Evolutionary conservation across 2,888 invertebrate species (phyloP), one percentile per base, ranked within the genome.

Genomic region (Drosophila parthenogenetica): DNA sequence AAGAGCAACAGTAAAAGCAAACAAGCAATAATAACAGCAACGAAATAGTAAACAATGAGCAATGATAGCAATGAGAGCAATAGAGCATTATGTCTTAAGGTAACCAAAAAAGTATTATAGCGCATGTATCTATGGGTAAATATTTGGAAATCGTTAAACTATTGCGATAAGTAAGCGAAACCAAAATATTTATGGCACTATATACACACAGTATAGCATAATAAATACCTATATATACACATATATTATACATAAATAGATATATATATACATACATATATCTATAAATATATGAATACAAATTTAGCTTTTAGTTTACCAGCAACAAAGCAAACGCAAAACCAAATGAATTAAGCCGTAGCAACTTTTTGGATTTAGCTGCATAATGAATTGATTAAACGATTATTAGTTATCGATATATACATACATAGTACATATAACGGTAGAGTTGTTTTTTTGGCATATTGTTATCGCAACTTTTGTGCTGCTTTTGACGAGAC

Each of bases 401-500:
- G 66, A 78, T 75, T 81, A 82, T 82, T 84, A 82, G 85, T 87
- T 87, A 81, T 77, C 74, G 66, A 74, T 80, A 74, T 81, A 81
- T 70, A 77, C 40, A 76, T 59, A 77, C 49, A 39, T 49, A 58
- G 19, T 50, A 64, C 42, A 59, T 60, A 71, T 64, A 86, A 70
- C 61, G 68, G 86, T 87, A 83, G 83, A 71, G 70, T 87, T 87
- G 83, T 83, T 83, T 81, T 81, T 81, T 77, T 77, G 79, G 79
- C 77, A 69, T 81, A 86, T 83, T 83, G 83, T 83, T 83, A 83
- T 80, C 77, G 84, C 81, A 89, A 88, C 87, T 88, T 86, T 88
- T 86, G 82, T 87, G 85, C 85, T 86, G 89, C 87, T 89, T 76
- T 78, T 87, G 85, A 89, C 85, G 85, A 82, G 82, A 86, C 85